Base-by-base conservation (phyloP, 2,888 invertebrate genomes). In the Diarsia brunnea region DNA sequence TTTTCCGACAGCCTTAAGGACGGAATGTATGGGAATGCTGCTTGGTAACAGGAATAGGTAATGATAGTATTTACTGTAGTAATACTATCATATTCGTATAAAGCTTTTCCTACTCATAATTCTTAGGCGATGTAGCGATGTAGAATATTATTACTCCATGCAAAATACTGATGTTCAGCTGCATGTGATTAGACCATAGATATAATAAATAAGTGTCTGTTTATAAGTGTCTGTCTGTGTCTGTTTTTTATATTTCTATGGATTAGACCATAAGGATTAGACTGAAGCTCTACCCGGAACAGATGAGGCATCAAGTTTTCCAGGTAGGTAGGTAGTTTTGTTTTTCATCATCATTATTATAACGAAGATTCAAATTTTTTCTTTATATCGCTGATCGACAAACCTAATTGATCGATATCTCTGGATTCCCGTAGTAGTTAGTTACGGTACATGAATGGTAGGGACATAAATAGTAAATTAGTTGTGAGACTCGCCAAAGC, bases 381-480 rank as follows among this genome's bases (percentile, higher is more conserved):
- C 1, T 47, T 49, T 4, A 0, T 47, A 10, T 0, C 5, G 2
- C 12, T 55, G 16, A 73, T 38, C 4, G 63, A 24, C 21, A 2
- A 12, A 31, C 21, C 2, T 63, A 21, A 12, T 27, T 14, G n/a
- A 38, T 55, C 5, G 16, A 43, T 12, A 49, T 19, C 14, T 38
- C 49, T 45, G 24, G 47, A 77, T 61, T 45, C 14, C 12, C 45
- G n/a, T 68, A 61, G 10, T n/a, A 63, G n/a, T 14, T 43, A n/a
- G 76, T 68, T 43, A 12, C 24, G 4, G 12, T 31, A 64, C 64
- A 64, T 55, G 2, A 78, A 64, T 64, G 31, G 16, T 58, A 43
- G 63, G 19, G n/a, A n/a, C 38, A n/a, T 55, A 43, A 58, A 64
- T 78, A 58, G 43, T 70, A 43, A 70, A 77, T 70, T 51, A 58